Percentiles rank a stretch among this genome's conserved stretches.
phyloP scores from a whole-genome alignment of 2,888 invertebrate genomes.

The Ptilodon capucinus region DNA sequence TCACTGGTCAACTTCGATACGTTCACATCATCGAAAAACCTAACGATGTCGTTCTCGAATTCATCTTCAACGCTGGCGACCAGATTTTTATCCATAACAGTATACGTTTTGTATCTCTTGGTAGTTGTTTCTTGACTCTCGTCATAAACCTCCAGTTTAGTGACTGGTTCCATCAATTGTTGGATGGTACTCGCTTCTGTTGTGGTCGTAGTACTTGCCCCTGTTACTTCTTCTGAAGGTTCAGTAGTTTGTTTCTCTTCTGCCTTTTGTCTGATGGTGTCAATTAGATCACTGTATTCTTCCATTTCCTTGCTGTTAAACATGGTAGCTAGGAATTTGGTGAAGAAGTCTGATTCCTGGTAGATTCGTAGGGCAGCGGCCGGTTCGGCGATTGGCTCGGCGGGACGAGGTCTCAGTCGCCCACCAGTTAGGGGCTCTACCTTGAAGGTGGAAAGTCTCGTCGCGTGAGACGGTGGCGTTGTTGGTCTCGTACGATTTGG shows the following conservation, averaged over 20 bases:
- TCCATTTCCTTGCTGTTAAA: constrained; percentile 46
- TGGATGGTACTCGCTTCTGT: no score
- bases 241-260: neutral
- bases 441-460: constrained; percentile 30
- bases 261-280: constrained; percentile 3
- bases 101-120: constrained; percentile 2
- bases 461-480: neutral
- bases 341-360: constrained; percentile 40
- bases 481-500: neutral
- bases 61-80: constrained; percentile 2
- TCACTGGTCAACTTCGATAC: neutral
- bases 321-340: constrained; percentile 50
- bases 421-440: constrained; percentile 30
- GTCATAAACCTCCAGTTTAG: constrained; percentile 2
- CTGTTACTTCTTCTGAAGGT: neutral
- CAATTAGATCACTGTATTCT: constrained; percentile 21
- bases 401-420: constrained; percentile 12
- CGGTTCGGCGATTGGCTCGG: no score
- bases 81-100: constrained; percentile 7
- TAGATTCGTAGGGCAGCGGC: constrained; percentile 35
- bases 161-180: neutral
- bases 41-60: constrained; percentile 20
- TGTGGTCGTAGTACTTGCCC: neutral
- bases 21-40: neutral
- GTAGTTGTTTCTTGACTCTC: constrained; percentile 1